Percentiles rank a stretch among this genome's conserved stretches.
These are phyloP conservation scores for Metallyticus violacea DNA, from an alignment of 2,888 invertebrate genomes.

Conservation along the genomic window DNA sequence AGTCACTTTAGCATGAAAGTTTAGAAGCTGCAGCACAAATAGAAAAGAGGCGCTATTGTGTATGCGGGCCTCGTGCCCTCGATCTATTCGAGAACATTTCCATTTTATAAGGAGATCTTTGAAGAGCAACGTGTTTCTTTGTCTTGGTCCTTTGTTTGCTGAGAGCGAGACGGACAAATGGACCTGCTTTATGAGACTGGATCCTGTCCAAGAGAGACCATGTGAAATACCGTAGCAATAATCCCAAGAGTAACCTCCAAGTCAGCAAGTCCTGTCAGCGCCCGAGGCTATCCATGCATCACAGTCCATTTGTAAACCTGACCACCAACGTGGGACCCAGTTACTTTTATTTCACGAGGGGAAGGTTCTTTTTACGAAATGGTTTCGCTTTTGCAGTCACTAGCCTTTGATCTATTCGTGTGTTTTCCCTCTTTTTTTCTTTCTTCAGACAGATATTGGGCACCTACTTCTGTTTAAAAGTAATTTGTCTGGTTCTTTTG, in stretches of 20 bases:
- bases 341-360: not conserved
- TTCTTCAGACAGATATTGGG: too few relatives aligned
- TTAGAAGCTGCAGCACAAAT: not conserved
- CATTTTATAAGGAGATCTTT: not conserved
- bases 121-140: too few relatives aligned
- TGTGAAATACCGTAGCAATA: not conserved
- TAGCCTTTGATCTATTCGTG: not conserved
- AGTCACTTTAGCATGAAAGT: not conserved
- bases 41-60: not conserved
- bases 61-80: not conserved
- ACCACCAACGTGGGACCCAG: not conserved
- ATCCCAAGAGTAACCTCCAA: not conserved
- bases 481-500: too few relatives aligned
- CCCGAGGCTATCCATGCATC: not conserved
- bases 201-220: not conserved
- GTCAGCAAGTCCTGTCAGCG: not conserved
- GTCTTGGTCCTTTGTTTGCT: not conserved
- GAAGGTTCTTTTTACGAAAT: not conserved
- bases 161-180: not conserved
- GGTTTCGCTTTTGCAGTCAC: too few relatives aligned
- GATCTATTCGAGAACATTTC: not conserved
- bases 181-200: not conserved
- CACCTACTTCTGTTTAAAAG: too few relatives aligned
- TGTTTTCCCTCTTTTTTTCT: too few relatives aligned
- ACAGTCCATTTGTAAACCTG: not conserved